phyloP scores from a whole-genome alignment of 2,113 vertebrate genomes.

The Sapayoa aenigma region DNA sequence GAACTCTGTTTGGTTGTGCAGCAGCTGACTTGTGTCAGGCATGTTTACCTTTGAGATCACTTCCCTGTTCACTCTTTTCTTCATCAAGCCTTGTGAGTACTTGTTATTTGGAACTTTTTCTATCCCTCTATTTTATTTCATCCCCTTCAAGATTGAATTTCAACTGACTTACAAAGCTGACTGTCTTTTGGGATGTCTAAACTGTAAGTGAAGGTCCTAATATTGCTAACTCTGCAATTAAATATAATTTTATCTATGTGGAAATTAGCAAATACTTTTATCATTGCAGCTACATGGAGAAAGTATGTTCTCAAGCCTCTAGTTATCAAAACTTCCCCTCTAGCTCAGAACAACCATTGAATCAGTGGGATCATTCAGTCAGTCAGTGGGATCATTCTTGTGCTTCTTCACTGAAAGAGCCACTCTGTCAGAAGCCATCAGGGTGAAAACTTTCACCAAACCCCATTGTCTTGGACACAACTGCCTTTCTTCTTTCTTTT shows the following conservation, averaged over 20 bases:
- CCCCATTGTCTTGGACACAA: not conserved
- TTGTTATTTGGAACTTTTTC: not conserved
- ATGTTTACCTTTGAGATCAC: not conserved
- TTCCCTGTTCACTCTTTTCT: not conserved
- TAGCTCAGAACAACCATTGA: not conserved
- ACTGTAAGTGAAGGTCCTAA: not conserved
- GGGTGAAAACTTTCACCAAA: not conserved
- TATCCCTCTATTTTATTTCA: not conserved
- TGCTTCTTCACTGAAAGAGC: not conserved
- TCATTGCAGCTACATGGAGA: not conserved
- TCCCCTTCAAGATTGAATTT: not conserved
- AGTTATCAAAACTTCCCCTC: not conserved
- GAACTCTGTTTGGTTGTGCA: not conserved
- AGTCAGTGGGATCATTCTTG: not conserved
- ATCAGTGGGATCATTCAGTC: not conserved
- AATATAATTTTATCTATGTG: not conserved
- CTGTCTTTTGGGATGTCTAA: not conserved
- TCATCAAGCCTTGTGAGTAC: not conserved
- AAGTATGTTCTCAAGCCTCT: not conserved
- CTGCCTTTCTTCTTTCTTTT: not conserved
- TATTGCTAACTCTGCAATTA: not conserved
- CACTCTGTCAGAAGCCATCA: not conserved
- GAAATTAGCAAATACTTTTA: not conserved
- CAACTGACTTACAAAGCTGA: not conserved
- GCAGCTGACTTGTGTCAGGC: not conserved